Evolutionary conservation across 2,797 vertebrate genomes (phyloP), one percentile per base, ranked within the genome.

Genomic region (Sciurus carolinensis): DNA sequence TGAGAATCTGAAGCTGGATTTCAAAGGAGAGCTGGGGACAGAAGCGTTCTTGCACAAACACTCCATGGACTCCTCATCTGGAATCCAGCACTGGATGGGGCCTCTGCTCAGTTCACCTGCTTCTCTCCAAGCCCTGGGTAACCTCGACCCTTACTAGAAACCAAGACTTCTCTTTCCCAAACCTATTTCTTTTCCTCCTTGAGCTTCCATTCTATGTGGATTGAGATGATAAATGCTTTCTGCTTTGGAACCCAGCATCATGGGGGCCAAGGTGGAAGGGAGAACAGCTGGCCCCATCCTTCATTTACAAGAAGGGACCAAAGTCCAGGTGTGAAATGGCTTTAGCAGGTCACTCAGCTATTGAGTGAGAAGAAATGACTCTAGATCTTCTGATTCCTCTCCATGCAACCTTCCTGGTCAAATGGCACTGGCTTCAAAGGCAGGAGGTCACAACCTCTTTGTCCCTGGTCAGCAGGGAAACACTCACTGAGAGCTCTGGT

Each of bases 1-100:
- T n/a, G 11, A 57, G 81, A 87, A 80, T 28, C 33, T 83, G 42
- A 66, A 76, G 75, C 30, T 44, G 50, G 64, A 83, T 82, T 92
- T 81, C 0, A 0, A 90, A 90, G 80, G 1, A 57, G 59, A 59
- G 44, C 50, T 72, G 2, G 0, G 11, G n/a, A 36, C 11, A 13
- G 76, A 52, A 26, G 50, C 22, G 15, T 26, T 69, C 92, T 81
- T 30, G 28, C 28, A 47, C 17, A 26, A 3, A 67, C 2, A 2
- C 9, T 24, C 36, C 50, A 42, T n/a, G 89, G 54, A 28, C 20
- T 26, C 42, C 28, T 59, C 1, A 1, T 28, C 50, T 39, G 33
- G 44, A 33, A 2, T 24, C 30, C 13, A 24, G 39, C 1, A 17
- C 28, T 1, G 2, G 4, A 20, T 13, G 3, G 7, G 18, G 28